A percentile compares a stretch with the other conserved stretches of the same genome.
phyloP scores from a whole-genome alignment of 2,113 vertebrate species.

The Thinocorus orbignyianus region DNA sequence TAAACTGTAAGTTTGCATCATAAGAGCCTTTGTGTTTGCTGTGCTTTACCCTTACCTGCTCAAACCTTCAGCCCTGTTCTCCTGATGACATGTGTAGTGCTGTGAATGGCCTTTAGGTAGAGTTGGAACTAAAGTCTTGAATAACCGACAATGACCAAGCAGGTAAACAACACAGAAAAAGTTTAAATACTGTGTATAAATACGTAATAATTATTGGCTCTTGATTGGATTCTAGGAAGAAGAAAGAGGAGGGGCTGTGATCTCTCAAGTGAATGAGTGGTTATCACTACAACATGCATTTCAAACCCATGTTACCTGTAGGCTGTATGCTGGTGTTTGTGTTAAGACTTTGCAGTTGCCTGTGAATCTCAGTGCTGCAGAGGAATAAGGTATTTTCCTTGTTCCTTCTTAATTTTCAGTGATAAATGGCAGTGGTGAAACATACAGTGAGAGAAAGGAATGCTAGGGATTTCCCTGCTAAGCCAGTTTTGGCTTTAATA shows the following conservation, averaged over 20 bases:
- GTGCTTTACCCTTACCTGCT: not conserved
- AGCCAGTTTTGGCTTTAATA: not conserved
- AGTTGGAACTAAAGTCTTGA: not conserved
- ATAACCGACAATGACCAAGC: not conserved
- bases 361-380: not conserved
- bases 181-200: not conserved
- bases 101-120: not conserved
- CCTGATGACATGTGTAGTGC: not conserved
- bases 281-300: not conserved
- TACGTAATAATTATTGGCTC: not conserved
- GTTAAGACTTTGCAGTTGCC: not conserved
- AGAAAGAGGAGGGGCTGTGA: not conserved
- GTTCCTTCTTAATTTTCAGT: not conserved
- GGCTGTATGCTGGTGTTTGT: not conserved
- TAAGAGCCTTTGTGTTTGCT: not conserved
- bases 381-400: not conserved
- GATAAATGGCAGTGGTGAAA: not conserved
- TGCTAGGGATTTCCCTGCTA: not conserved
- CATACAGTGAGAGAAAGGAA: not conserved
- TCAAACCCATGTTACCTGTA: not conserved
- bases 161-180: not conserved
- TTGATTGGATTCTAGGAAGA: not conserved
- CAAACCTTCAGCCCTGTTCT: not conserved
- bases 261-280: not conserved
- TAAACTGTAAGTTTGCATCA: not conserved